Evolutionary conservation across 1,140 invertebrate species (phyloP).

Genomic region (Reticulitermes speratus): DNA sequence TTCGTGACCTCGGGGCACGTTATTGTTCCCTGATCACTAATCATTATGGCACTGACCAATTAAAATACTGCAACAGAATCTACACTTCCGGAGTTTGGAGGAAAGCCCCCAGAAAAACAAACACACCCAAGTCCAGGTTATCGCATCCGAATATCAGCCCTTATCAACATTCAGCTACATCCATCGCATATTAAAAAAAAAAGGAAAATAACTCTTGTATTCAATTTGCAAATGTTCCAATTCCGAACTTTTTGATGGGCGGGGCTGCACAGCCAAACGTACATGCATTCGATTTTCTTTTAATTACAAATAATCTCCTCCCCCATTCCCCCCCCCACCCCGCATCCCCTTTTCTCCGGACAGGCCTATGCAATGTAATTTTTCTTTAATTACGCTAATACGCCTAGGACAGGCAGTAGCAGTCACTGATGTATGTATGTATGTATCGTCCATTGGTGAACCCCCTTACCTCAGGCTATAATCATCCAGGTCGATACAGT

Average conservation of each 20-base stretch:
- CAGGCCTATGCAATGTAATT: not conserved
- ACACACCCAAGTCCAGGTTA: not conserved
- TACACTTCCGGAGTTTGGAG: not conserved
- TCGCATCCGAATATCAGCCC: not conserved
- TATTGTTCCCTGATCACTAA: not conserved
- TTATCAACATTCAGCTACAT: not conserved
- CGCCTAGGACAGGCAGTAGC: not conserved
- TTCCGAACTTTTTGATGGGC: not conserved
- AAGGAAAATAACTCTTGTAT: not conserved
- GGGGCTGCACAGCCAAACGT: not conserved
- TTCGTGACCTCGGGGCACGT: not conserved
- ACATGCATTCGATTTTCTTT: conserved; percentile 17
- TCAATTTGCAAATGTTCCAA: conserved; percentile 8
- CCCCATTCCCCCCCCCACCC: not conserved
- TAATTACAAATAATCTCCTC: not conserved
- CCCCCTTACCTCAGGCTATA: too few relatives aligned
- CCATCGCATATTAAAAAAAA: not conserved
- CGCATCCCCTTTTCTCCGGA: not conserved
- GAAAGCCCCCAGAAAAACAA: not conserved
- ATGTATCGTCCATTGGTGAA: too few relatives aligned
- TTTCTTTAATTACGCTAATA: conserved; percentile 20
- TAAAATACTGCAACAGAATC: not conserved
- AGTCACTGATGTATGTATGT: too few relatives aligned
- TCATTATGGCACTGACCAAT: not conserved
- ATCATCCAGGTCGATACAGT: too few relatives aligned